Evolutionary conservation across 1,140 invertebrate genomes (phyloP).

Genomic region (Trichogramma pretiosum): DNA sequence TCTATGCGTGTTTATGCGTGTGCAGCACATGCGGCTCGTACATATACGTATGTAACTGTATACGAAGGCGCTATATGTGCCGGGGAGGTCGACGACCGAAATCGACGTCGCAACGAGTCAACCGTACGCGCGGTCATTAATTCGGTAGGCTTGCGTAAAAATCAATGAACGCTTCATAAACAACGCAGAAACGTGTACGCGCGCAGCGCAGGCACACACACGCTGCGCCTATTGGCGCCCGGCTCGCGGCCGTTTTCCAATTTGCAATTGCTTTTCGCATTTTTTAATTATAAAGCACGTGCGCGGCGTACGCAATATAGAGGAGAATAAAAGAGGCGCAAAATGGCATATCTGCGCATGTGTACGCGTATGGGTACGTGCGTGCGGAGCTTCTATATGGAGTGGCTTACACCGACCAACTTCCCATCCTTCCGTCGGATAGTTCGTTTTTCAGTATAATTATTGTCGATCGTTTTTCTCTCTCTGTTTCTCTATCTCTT

Average conservation of each 20-base stretch:
- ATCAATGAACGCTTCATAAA: conserved; percentile 49
- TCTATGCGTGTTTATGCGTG: neutral
- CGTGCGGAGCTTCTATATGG: too few species aligned
- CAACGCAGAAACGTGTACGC: conserved; percentile 28
- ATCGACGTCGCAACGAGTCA: conserved; percentile 37
- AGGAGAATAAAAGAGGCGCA: too few species aligned
- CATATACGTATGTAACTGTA: neutral
- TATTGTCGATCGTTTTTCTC: conserved; percentile 42
- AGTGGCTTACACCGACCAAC: too few species aligned
- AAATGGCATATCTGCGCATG: too few species aligned
- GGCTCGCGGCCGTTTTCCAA: conserved; percentile 41
- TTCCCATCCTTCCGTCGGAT: conserved; percentile 34
- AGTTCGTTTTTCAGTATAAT: conserved; percentile 47
- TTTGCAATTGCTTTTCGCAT: conserved; percentile 49
- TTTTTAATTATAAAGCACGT: conserved; percentile 50
- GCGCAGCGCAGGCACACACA: conserved; percentile 11
- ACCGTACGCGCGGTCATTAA: too few species aligned
- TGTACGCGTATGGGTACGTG: too few species aligned
- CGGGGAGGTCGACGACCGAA: conserved; percentile 31
- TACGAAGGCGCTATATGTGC: neutral
- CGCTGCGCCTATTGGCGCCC: neutral
- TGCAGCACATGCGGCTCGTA: neutral
- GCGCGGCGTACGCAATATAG: too few species aligned
- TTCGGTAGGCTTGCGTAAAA: conserved; percentile 44
- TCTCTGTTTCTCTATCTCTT: conserved; percentile 15